These are phyloP conservation scores for Trichonephila clavata DNA, from an alignment of 1,140 invertebrate species.

Conservation along the genomic window DNA sequence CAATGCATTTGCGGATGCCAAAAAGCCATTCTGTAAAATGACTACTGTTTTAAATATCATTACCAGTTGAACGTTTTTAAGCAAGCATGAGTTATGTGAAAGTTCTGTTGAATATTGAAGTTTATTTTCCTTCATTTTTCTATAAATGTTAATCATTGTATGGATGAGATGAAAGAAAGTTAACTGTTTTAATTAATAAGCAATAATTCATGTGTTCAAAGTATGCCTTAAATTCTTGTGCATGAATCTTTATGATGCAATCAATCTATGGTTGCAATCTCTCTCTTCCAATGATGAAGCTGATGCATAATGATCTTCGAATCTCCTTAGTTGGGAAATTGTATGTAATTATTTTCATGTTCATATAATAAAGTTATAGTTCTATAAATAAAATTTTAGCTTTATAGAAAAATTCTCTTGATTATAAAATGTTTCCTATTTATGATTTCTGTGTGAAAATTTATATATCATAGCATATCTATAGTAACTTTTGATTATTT, in stretches of 20 bases:
- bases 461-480: not conserved
- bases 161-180: not conserved
- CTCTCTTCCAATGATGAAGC: not conserved
- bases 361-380: not conserved
- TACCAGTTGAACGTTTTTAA: conserved; percentile 25
- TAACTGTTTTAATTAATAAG: not conserved
- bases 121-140: not conserved
- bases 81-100: not conserved
- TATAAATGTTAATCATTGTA: not conserved
- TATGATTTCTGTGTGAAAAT: not conserved
- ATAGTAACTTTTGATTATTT: not conserved
- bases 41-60: conserved; percentile 31
- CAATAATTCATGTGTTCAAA: not conserved
- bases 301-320: not conserved
- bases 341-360: not conserved
- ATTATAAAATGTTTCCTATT: not conserved
- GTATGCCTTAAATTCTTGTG: not conserved
- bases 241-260: not conserved
- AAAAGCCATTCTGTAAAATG: conserved; percentile 23
- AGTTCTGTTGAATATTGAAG: not conserved
- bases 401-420: not conserved
- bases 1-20: conserved; percentile 48
- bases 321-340: not conserved
- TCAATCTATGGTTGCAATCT: not conserved
- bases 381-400: not conserved